Base-by-base conservation (phyloP, 2,797 vertebrate genomes). In the Pelobates cultripes region DNA sequence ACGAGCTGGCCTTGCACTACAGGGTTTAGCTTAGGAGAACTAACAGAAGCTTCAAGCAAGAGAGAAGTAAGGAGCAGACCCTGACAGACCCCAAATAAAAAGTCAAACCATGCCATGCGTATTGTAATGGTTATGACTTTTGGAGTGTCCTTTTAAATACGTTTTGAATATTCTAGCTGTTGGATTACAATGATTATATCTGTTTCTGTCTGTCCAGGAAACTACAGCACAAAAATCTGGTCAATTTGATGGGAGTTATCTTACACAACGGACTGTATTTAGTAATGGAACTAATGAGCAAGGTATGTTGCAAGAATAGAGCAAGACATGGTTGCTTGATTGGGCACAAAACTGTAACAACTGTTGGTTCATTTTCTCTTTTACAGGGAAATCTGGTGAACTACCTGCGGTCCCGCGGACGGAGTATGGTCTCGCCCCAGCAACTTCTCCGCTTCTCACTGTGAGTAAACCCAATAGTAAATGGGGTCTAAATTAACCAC, bases 211-310 rank as follows among this genome's bases (percentile, higher is more conserved):
- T n/a, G n/a, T 53, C 51, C 87, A 98, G 97, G 86, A 97, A 97
- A 84, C 92, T 98, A 43, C 94, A 94, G 78, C 97, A 98, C 87
- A 95, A 91, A 88, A 97, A 98, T 88, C 88, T 98, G 77, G 96
- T 98, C 73, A 92, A 90, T 28, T 85, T 98, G 85, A 90, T 96
- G 13, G 97, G 97, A 0, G 97, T 99, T 84, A 95, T 98, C 85
- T 90, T 97, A 61, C 92, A 97, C 87, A 95, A 97, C 0, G 96
- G 96, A 0, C 93, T 98, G 57, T 95, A 95, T 82, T 96, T 98
- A 0, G 92, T 98, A 88, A 98, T 97, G 86, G 97, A 98, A 87
- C 93, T 96, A 75, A 96, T 99, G 96, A 91, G 92, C 6, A 99
- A 97, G 96, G 97, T 98, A 57, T 73, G 83, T 60, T n/a, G 15